Evolutionary conservation across 2,888 invertebrate genomes (phyloP).

Genomic region (Leptopilina syphax): DNA sequence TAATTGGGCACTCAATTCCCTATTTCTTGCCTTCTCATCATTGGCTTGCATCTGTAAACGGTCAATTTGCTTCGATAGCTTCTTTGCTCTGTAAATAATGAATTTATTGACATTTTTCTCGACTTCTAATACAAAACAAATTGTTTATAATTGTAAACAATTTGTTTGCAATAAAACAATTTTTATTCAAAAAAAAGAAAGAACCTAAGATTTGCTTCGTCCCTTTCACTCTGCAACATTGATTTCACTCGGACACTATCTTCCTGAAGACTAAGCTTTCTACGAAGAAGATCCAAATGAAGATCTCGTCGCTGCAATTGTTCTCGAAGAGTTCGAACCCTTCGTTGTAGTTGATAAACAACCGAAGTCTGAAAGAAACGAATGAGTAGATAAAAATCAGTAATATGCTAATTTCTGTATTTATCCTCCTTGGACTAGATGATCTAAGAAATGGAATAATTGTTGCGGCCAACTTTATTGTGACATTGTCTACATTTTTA

Average conservation of each 20-base stretch:
- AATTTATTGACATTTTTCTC: background rate
- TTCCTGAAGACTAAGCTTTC: constrained; percentile 91
- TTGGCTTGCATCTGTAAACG: constrained; percentile 87
- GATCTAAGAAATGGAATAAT: no score
- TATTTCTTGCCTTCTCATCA: constrained; percentile 88
- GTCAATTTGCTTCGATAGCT: constrained; percentile 90
- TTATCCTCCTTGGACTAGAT: no score
- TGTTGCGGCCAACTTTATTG: no score
- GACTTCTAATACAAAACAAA: no score
- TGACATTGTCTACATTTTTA: no score
- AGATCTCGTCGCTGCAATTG: constrained; percentile 94
- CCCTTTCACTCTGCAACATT: constrained; percentile 79
- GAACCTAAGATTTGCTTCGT: constrained; percentile 77
- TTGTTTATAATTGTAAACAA: background rate
- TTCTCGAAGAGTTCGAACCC: constrained; percentile 90
- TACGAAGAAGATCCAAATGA: constrained; percentile 91
- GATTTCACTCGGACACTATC: constrained; percentile 83
- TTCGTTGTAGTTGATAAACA: constrained; percentile 93
- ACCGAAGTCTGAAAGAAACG: constrained; percentile 83
- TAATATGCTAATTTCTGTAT: no score
- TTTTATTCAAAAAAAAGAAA: constrained; percentile 21
- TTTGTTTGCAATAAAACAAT: background rate
- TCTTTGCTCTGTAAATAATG: constrained; percentile 81
- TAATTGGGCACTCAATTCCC: constrained; percentile 91
- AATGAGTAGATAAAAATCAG: background rate